Base-by-base conservation (phyloP, 1,140 invertebrate genomes). In the Cotesia chilonis region DNA sequence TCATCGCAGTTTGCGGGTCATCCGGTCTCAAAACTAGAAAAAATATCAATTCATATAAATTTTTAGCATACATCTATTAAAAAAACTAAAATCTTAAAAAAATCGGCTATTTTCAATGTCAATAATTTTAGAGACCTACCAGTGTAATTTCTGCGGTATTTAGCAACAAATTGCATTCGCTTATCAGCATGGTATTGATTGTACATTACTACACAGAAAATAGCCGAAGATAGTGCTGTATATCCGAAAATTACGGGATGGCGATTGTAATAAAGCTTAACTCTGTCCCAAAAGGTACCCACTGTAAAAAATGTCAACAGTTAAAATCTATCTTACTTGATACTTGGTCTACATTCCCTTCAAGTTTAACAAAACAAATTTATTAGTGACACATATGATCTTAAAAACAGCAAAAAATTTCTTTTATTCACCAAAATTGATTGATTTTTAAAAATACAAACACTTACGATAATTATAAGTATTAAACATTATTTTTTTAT, bases 21-120 rank as follows among this genome's bases (percentile, higher is more conserved):
- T 64, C 61, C 52, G 69, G 69, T 37, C 69, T 60, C 4, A 64
- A 52, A 10, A 71, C 69, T 71, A 60, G 51, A 70, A 70, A n/a
- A 60, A 36, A 60, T 41, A 20, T 51, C 6, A 20, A 47, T 7
- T 2, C 28, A 60, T 17, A 51, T 35, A 20, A 9, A 64, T 64
- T 64, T 64, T 9, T 52, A 2, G 1, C 3, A 28, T 0, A 28
- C 1, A 28, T 28, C 2, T 28, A 28, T 28, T 28, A 28, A 28
- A 28, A 17, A 17, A 17, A 17, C 17, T 17, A 17, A 17, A 28
- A 28, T 1, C 28, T 28, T 28, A 2, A 2, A 28, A 28, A 28
- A 28, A 3, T 28, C 28, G 1, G 28, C 28, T 28, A 28, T 2
- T 28, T 28, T 28, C 3, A 28, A 3, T 28, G 3, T 28, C 28